Evolutionary conservation across 1,140 invertebrate species (phyloP).

Genomic region (Drosophila pectinifera): DNA sequence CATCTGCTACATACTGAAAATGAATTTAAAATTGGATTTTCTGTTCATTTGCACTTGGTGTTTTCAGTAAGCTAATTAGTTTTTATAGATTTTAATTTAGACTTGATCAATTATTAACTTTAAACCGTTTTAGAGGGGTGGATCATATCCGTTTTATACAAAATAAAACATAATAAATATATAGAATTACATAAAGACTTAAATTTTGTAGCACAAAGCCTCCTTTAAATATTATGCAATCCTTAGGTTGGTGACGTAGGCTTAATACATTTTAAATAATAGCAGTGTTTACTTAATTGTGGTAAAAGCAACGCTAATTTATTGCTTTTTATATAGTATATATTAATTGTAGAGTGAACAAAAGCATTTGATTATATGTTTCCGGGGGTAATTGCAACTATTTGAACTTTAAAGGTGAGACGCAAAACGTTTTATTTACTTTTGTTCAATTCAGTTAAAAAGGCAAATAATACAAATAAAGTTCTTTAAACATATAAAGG

Average conservation of each 20-base stretch:
- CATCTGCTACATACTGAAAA: constrained; percentile 7
- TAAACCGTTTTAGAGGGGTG: too few relatives aligned
- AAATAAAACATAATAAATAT: too few relatives aligned
- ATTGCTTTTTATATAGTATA: neutral
- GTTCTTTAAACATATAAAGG: neutral
- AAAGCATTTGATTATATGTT: neutral
- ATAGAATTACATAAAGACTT: neutral
- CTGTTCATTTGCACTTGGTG: neutral
- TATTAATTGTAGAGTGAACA: neutral
- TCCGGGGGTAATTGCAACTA: neutral
- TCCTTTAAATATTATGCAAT: too few relatives aligned
- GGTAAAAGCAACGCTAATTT: neutral
- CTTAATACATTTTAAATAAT: too few relatives aligned
- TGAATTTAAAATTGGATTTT: constrained; percentile 7
- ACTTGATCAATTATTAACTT: neutral
- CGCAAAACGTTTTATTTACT: neutral
- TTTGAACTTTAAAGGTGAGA: neutral
- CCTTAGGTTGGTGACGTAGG: too few relatives aligned
- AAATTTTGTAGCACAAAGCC: neutral
- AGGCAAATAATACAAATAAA: neutral
- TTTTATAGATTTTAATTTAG: neutral
- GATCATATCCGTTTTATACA: too few relatives aligned
- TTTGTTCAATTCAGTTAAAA: neutral
- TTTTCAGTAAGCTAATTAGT: neutral
- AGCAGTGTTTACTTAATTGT: neutral